phyloP scores from a whole-genome alignment of 2,888 invertebrate species.

The Elysia crispata region DNA sequence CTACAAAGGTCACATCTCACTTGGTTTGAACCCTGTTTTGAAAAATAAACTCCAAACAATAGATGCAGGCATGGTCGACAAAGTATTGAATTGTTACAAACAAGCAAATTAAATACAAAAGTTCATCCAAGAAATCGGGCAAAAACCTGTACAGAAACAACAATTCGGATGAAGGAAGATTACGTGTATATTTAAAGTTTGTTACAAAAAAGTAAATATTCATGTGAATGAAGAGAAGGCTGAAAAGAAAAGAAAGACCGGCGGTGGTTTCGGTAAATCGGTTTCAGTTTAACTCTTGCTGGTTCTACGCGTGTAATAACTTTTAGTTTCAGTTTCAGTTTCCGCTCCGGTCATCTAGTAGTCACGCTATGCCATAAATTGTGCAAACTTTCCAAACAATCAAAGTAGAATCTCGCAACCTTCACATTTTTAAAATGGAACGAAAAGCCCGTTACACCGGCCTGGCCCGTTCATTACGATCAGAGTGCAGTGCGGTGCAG shows the following conservation, averaged over 20 bases:
- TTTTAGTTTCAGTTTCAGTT: no score
- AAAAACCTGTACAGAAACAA: constrained; percentile 9
- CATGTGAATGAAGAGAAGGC: no score
- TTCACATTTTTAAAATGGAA: no score
- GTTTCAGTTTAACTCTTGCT: background rate
- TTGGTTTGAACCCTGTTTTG: constrained; percentile 4
- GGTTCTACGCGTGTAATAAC: background rate
- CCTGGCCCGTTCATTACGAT: no score
- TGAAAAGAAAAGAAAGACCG: constrained; percentile 4
- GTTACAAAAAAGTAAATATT: no score
- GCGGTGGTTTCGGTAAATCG: constrained; percentile 3
- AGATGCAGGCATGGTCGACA: constrained; percentile 4
- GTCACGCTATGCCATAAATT: no score
- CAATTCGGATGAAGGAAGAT: background rate
- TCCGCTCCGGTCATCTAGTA: no score
- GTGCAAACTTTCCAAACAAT: no score
- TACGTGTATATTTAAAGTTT: background rate
- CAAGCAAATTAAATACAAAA: constrained; percentile 3
- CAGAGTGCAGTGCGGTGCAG: no score
- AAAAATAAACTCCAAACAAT: constrained; percentile 4
- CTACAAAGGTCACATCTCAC: constrained; percentile 9
- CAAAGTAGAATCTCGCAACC: no score
- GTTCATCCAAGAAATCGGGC: constrained; percentile 1
- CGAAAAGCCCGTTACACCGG: no score
- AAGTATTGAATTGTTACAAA: constrained; percentile 4